Evolutionary conservation across 2,113 vertebrate species (phyloP).

Genomic region (Chaetura pelagica): DNA sequence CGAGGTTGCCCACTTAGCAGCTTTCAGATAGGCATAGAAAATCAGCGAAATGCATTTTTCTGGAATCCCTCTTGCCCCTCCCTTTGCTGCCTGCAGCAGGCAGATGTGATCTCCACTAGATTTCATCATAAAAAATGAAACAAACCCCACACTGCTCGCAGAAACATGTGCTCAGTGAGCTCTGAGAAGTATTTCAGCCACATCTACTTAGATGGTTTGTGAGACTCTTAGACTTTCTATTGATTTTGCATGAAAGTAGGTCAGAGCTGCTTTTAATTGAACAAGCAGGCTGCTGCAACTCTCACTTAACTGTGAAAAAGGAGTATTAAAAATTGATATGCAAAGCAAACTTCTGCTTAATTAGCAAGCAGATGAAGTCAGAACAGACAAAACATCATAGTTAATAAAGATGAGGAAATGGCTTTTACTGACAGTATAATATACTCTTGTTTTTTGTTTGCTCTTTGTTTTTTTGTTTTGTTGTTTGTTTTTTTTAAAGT

Average conservation of each 20-base stretch:
- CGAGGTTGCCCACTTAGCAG: neutral
- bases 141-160: neutral
- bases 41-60: neutral
- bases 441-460: neutral
- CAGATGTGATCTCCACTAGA: neutral
- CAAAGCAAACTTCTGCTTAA: conserved; percentile 73
- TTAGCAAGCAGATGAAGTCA: conserved; percentile 67
- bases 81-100: neutral
- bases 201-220: conserved; percentile 17
- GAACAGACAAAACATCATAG: conserved; percentile 1
- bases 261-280: conserved; percentile 72
- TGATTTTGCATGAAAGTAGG: conserved; percentile 77
- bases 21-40: neutral
- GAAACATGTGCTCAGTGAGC: neutral
- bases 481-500: neutral
- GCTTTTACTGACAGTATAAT: neutral
- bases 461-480: too few relatives aligned
- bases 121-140: neutral
- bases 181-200: neutral
- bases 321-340: conserved; percentile 77
- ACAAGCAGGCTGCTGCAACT: conserved; percentile 43
- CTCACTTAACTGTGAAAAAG: conserved; percentile 63
- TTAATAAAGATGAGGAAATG: conserved; percentile 36
- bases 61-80: neutral
- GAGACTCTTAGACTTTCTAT: conserved; percentile 24